phyloP scores from a whole-genome alignment of 2,113 vertebrate genomes.

The Oryzias celebensis region DNA sequence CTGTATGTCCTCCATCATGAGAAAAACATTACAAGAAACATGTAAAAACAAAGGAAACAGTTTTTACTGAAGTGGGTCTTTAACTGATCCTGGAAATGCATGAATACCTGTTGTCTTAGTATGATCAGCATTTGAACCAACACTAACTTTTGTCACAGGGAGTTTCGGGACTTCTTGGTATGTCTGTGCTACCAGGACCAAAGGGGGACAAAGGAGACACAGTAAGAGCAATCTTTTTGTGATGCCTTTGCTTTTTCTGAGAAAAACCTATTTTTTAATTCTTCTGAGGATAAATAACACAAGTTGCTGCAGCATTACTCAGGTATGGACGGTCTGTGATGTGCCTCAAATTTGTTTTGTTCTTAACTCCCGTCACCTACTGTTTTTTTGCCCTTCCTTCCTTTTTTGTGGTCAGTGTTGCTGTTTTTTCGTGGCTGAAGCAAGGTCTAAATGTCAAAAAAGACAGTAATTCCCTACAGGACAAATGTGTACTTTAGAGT shows the following conservation, averaged over 20 bases:
- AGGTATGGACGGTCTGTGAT: too few species aligned
- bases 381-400: slow-evolving; percentile 8
- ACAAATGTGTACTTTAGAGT: slow-evolving; percentile 26
- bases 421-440: slow-evolving; percentile 17
- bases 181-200: slow-evolving; percentile 77
- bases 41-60: too few species aligned
- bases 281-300: not conserved
- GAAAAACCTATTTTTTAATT: too few species aligned
- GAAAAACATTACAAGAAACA: too few species aligned
- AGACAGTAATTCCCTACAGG: slow-evolving; percentile 4
- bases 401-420: not conserved
- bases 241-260: not conserved
- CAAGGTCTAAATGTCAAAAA: slow-evolving; percentile 33
- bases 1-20: too few species aligned
- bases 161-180: slow-evolving; percentile 80
- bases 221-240: slow-evolving; percentile 51
- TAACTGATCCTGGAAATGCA: too few species aligned
- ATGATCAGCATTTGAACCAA: not conserved
- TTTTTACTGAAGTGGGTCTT: too few species aligned
- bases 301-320: not conserved
- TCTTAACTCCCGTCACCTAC: slow-evolving; percentile 2
- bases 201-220: slow-evolving; percentile 84
- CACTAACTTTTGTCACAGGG: slow-evolving; percentile 69
- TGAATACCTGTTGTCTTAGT: too few species aligned
- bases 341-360: slow-evolving; percentile 20